Base-by-base conservation (phyloP, 92 coral and sea anemone genomes). In the Chrysogorgia sp. region DNA sequence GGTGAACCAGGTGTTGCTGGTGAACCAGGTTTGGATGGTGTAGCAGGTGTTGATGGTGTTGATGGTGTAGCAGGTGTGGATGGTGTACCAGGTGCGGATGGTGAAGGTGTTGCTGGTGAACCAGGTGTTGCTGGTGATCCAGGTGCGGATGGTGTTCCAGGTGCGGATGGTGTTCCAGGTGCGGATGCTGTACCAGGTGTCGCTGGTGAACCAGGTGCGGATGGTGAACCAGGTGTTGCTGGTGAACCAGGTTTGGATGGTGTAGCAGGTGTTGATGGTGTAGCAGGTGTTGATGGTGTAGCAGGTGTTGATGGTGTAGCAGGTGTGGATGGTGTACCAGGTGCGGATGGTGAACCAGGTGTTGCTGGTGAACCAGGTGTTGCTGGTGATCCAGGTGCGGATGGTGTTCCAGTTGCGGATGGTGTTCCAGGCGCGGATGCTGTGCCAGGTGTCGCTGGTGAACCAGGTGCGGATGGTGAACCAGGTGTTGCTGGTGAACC, bases 31-130 rank as follows among this genome's bases (percentile, higher is more conserved):
- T 58, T 31, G 8, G 75, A 29, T 35, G 72, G 24, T 14, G 76
- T 47, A 25, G 33, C 33, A 8, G 65, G 14, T 8, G 65, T 33
- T 8, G 32, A 7, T 59, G 65, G 65, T 9, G 12, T 45, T n/a
- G n/a, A n/a, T n/a, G n/a, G n/a, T n/a, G n/a, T n/a, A 49, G 25
- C 76, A 25, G 60, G 76, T 20, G 53, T 47, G 2, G 53, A 15
- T 47, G 53, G 53, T 47, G 53, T 7, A 47, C 17, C 15, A 47
- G 53, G 53, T 6, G 60, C 15, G 7, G 40, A 59, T 25, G 61
- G 20, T 3, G 57, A n/a, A 41, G 57, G 12, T 26, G 74, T 31
- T 8, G 0, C 19, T 29, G 57, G 30, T 20, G 56, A 7, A 41
- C 20, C 56, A 21, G 74, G 56, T 7, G 57, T 26, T 1, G 56